A percentile compares a stretch with the other conserved stretches of the same genome.
Evolutionary conservation across 2,797 vertebrate species (phyloP).

Genomic region (Acanthis flammea): DNA sequence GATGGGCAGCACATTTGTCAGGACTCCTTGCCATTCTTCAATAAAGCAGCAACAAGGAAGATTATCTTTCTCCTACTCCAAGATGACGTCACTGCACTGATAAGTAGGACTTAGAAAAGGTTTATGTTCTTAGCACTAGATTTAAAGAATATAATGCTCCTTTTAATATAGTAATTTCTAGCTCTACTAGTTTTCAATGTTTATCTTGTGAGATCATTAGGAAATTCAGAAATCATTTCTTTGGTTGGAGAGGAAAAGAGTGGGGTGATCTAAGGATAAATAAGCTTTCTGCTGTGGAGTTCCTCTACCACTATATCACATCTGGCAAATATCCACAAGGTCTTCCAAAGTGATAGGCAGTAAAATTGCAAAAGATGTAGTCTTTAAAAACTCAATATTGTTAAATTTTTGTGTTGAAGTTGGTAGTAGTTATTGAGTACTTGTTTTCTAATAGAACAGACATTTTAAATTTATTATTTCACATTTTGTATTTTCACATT

Average conservation of each 20-base stretch:
- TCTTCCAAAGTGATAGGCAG: slow-evolving; percentile 37
- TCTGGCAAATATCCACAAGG: slow-evolving; percentile 40
- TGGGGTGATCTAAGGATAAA: slow-evolving; percentile 64
- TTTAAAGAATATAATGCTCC: slow-evolving; percentile 57
- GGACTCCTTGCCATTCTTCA: slow-evolving; percentile 23
- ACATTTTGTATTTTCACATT: slow-evolving; percentile 14
- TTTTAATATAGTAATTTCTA: slow-evolving; percentile 35
- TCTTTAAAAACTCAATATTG: not conserved
- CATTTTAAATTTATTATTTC: slow-evolving; percentile 28
- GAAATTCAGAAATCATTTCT: slow-evolving; percentile 50
- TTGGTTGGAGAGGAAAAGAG: not conserved
- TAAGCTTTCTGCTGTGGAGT: not conserved
- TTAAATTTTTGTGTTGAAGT: slow-evolving; percentile 29
- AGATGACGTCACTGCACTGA: slow-evolving; percentile 39
- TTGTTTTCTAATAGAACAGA: not conserved
- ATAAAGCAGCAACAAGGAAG: slow-evolving; percentile 16
- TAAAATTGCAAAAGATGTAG: slow-evolving; percentile 46
- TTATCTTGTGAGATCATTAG: slow-evolving; percentile 39
- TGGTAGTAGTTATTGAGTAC: slow-evolving; percentile 10
- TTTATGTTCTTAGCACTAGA: slow-evolving; percentile 60
- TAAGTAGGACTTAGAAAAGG: slow-evolving; percentile 57
- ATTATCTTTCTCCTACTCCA: slow-evolving; percentile 41
- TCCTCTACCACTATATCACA: slow-evolving; percentile 38
- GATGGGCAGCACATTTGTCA: not conserved
- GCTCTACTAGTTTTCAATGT: slow-evolving; percentile 30